Base-by-base conservation (phyloP, 2,113 vertebrate species). In the Sula dactylatra region DNA sequence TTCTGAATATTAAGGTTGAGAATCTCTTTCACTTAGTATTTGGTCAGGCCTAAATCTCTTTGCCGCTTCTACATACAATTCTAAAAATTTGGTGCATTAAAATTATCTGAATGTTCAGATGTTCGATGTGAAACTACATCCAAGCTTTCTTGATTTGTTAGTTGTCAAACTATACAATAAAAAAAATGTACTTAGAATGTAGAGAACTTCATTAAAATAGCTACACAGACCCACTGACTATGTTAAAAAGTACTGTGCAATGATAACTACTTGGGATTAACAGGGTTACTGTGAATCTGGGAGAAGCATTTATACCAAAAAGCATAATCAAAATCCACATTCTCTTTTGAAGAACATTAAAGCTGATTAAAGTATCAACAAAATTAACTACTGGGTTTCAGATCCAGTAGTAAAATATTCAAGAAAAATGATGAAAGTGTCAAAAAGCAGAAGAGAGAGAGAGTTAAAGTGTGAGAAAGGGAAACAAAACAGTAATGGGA, bases 361-460 rank as follows among this genome's bases (percentile, higher is more conserved):
- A 79, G 3, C 6, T 40, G 11, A 56, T 89, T 16, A 66, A 84
- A 82, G 21, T 69, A 31, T 10, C 15, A 74, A 24, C 15, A 81
- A 80, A 84, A 62, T 40, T 54, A 49, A 47, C 17, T 73, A 26
- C 9, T 25, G 7, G 2, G 36, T 78, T 87, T 93, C 49, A 62
- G 26, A 34, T 62, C 7, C 6, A 20, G 13, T n/a, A n/a, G 2
- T 49, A 54, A 61, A 66, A 9, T 40, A 29, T 31, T 42, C 6
- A 58, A 56, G 14, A 10, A 47, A 70, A 82, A 80, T 8, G 0
- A 16, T 0, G 5, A 59, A 3, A 36, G 2, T 10, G 5, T 31
- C 13, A 65, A 84, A 84, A 93, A 86, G 8, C 3, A 5, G 11
- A 56, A 52, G 19, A 88, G 3, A 45, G 40, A 52, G 9, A 59